A percentile compares a stretch with the other conserved stretches of the same genome.
These are phyloP conservation scores for Zosterops lateralis DNA, from an alignment of 2,113 vertebrate genomes.

Conservation along the genomic window DNA sequence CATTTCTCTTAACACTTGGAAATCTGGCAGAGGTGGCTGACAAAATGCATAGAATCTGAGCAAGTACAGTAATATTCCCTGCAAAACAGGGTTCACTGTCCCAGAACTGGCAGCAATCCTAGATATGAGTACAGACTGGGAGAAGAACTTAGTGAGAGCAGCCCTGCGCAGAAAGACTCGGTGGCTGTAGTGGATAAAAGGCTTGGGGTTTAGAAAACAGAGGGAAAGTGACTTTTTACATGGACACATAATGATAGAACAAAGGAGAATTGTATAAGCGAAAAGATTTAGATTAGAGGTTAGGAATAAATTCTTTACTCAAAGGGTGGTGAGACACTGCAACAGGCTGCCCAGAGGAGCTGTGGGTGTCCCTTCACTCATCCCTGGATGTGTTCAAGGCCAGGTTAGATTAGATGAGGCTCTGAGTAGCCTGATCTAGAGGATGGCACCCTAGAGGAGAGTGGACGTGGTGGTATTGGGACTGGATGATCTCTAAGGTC, in stretches of 20 bases:
- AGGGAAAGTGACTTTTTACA: neutral
- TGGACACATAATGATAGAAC: neutral
- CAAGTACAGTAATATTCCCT: neutral
- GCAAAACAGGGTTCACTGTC: neutral
- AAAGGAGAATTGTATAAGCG: too few relatives aligned
- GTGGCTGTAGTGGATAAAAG: neutral
- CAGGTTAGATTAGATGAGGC: neutral
- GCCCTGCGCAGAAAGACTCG: neutral
- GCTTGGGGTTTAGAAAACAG: neutral
- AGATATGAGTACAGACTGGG: accelerated
- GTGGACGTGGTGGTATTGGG: neutral
- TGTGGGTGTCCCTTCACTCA: neutral
- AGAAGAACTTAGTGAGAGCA: neutral
- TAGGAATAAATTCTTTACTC: neutral
- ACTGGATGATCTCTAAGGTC: neutral
- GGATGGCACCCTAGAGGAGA: neutral
- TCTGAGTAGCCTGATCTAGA: neutral
- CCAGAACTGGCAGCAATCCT: neutral
- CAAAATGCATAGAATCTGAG: neutral
- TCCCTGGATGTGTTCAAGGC: neutral
- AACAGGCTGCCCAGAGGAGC: neutral
- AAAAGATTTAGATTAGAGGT: neutral
- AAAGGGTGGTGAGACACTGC: neutral
- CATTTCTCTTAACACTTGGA: neutral
- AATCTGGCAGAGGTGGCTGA: neutral